Percentiles rank a stretch among this genome's conserved stretches.
Conservation (phyloP, 2,888 invertebrate species). For the Cylindroiulus punctatus region DNA sequence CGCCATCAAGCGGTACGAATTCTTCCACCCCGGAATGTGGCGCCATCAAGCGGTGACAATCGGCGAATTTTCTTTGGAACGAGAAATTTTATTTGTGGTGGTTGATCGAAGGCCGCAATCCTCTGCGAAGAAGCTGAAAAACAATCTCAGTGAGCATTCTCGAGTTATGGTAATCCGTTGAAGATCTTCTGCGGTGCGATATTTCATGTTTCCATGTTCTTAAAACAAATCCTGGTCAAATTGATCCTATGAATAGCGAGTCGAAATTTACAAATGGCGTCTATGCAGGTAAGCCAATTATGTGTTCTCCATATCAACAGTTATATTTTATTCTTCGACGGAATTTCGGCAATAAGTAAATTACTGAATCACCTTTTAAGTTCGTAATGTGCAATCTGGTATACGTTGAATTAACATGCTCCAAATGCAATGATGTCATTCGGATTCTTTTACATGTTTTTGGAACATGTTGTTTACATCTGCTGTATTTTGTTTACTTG, state of each 20-base stretch:
- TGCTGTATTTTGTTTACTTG: too few relatives aligned
- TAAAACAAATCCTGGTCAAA: neutral
- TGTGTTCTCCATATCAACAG: too few relatives aligned
- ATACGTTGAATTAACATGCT: too few relatives aligned
- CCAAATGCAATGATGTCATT: too few relatives aligned
- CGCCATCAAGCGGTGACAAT: neutral
- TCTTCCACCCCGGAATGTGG: neutral
- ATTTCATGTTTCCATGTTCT: neutral
- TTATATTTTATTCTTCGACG: too few relatives aligned
- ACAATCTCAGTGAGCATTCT: neutral
- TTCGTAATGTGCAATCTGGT: too few relatives aligned
- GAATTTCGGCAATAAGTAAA: too few relatives aligned
- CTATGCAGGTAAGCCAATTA: slow-evolving; percentile 63
- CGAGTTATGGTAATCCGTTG: neutral
- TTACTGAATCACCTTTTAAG: too few relatives aligned
- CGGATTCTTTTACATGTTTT: too few relatives aligned
- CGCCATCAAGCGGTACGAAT: neutral
- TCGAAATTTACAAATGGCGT: slow-evolving; percentile 62
- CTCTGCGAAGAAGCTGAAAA: neutral
- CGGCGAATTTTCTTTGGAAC: slow-evolving; percentile 30
- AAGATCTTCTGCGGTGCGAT: neutral
- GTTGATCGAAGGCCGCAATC: neutral
- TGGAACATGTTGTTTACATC: too few relatives aligned
- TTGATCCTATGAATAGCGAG: slow-evolving; percentile 24
- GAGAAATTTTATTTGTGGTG: neutral